Base-by-base conservation (phyloP, 2,797 vertebrate species). In the Simalia tracyae region DNA sequence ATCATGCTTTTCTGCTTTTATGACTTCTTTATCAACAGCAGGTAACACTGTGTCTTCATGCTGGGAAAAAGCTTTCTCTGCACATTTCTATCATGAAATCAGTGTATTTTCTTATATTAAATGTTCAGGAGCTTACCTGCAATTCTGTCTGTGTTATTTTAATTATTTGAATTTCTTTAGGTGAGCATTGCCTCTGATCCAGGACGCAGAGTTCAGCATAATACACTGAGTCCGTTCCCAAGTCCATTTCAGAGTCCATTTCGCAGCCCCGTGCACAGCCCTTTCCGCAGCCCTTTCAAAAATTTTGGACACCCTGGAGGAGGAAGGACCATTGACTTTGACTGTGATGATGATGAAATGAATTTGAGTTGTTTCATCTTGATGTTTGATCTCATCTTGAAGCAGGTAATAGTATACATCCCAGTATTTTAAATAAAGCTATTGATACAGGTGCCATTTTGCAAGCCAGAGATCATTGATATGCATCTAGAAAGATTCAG, bases 311-410 rank as follows among this genome's bases (percentile, higher is more conserved):
- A 98, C 28, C 97, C 98, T 14, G 95, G 98, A 0, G 98, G 92
- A 94, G 97, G 96, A 87, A 99, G 98, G 91, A 97, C 98, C 91
- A 98, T 98, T 96, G 99, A 99, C 96, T 98, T 99, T 97, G 99
- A 99, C 95, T 98, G 98, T 95, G 99, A 99, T 60, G 99, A 99
- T 61, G 99, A 99, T 64, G 99, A 99, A 96, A 99, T 99, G 98
- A 99, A 99, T 97, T 98, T 99, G 90, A 98, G 98, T 97, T 99
- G 99, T 97, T 99, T 99, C 97, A 99, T 99, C 97, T 98, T 99
- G 95, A 99, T 99, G 99, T 99, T 99, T 96, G 99, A 99, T 96
- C 98, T 99, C 96, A 98, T 99, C 96, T 97, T 99, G 92, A 99
- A 99, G 97, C 99, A 99, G 99, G 99, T 99, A 97, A 93, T 96